A percentile compares a stretch with the other conserved stretches of the same genome.
Conservation (phyloP, 2,888 invertebrate genomes). For the Plebejus melissa region DNA sequence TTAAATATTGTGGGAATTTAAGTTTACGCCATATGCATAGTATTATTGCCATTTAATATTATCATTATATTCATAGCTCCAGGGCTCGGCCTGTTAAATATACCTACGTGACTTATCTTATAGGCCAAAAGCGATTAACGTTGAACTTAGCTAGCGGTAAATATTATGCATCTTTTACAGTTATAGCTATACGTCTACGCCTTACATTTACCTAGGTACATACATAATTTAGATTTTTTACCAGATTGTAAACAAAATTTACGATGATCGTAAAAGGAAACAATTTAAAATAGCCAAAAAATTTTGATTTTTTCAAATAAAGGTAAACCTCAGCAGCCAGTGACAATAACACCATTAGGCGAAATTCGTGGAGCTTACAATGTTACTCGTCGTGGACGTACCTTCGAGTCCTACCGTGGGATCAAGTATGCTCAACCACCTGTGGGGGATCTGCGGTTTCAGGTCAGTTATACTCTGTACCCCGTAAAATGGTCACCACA, state of each 20-base stretch:
- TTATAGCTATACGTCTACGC: neutral
- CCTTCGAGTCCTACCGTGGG: slow-evolving; percentile 64
- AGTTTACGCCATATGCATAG: too few relatives aligned
- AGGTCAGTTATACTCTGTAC: slow-evolving; percentile 43
- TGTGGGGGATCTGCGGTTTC: slow-evolving; percentile 52
- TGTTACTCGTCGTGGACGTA: slow-evolving; percentile 52
- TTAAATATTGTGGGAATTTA: too few relatives aligned
- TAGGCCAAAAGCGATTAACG: neutral
- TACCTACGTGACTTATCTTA: neutral
- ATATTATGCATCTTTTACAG: neutral
- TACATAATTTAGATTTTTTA: neutral
- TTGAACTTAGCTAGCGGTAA: neutral
- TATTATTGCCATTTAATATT: neutral
- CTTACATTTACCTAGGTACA: neutral
- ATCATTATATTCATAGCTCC: neutral
- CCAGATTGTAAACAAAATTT: neutral
- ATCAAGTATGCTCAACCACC: slow-evolving; percentile 66
- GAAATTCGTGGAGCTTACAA: slow-evolving; percentile 57
- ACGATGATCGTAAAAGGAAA: neutral
- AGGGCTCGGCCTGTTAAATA: neutral
- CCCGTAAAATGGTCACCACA: too few relatives aligned
- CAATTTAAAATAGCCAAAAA: neutral
- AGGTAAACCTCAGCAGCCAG: slow-evolving; percentile 36
- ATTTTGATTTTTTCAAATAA: slow-evolving; percentile 2
- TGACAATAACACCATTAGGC: slow-evolving; percentile 48